Percentiles rank a stretch among this genome's conserved stretches.
These are phyloP conservation scores for Blera fallax DNA, from an alignment of 2,888 invertebrate species.

Conservation along the genomic window DNA sequence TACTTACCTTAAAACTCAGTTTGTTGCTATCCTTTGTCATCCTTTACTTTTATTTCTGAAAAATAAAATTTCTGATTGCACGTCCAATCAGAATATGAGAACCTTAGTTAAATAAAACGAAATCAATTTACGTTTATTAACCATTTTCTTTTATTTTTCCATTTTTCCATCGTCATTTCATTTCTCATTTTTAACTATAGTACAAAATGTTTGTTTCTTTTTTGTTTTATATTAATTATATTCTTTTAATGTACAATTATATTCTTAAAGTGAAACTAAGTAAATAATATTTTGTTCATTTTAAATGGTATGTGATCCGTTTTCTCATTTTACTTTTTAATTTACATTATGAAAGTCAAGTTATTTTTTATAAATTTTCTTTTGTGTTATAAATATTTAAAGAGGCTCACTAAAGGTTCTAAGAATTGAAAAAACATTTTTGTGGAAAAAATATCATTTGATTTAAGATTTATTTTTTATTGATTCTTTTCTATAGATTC, in stretches of 20 bases:
- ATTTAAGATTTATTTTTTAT: conserved; percentile 1
- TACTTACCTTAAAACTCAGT: too few relatives aligned
- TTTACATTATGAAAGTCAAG: conserved; percentile 60
- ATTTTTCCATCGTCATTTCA: conserved; percentile 56
- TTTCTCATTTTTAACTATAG: conserved; percentile 66
- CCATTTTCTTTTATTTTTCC: conserved; percentile 63
- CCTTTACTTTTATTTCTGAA: too few relatives aligned
- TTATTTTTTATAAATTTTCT: conserved; percentile 25
- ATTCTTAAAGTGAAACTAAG: conserved; percentile 48
- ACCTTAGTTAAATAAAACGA: not conserved
- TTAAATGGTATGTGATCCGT: conserved; percentile 27
- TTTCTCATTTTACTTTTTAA: conserved; percentile 7
- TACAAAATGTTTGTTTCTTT: conserved; percentile 65
- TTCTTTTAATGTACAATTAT: conserved; percentile 60
- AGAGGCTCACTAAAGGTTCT: conserved; percentile 55
- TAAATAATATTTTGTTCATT: conserved; percentile 36
- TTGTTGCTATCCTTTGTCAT: too few relatives aligned
- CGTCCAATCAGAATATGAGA: too few relatives aligned
- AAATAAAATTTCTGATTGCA: too few relatives aligned
- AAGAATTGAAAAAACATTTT: conserved; percentile 42
- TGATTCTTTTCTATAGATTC: conserved; percentile 22
- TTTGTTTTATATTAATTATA: conserved; percentile 32
- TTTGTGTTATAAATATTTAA: conserved; percentile 29
- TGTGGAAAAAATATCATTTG: conserved; percentile 36
- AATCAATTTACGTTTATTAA: conserved; percentile 49